These are phyloP conservation scores for Strigamia crassipes DNA, from an alignment of 2,888 invertebrate species.

Conservation along the genomic window DNA sequence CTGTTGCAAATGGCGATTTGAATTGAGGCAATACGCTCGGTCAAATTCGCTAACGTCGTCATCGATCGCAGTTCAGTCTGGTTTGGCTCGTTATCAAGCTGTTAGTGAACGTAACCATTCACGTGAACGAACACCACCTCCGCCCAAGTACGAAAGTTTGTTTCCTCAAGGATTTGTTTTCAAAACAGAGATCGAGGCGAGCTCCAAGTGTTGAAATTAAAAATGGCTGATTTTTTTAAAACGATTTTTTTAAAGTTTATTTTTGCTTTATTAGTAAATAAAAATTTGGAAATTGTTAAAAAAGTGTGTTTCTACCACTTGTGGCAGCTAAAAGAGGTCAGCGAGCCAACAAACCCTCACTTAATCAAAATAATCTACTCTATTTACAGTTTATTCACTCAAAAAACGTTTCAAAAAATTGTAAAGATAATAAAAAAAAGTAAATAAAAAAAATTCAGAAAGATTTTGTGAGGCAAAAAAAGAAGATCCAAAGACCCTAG, in stretches of 20 bases:
- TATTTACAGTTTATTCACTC: conserved; percentile 24
- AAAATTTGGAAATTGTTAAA: too few species aligned
- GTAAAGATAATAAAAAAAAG: not conserved
- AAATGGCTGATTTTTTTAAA: not conserved
- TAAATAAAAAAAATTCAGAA: conserved; percentile 24
- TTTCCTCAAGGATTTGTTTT: not conserved
- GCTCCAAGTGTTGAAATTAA: not conserved
- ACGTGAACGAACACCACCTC: conserved; percentile 2
- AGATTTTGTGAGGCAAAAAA: not conserved
- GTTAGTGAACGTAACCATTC: not conserved
- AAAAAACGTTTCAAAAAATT: not conserved
- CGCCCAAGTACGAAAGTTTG: not conserved
- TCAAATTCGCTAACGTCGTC: not conserved
- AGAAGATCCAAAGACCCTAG: not conserved
- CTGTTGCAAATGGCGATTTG: not conserved
- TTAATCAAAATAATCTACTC: conserved; percentile 11
- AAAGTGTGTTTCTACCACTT: too few species aligned
- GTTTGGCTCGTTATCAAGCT: not conserved
- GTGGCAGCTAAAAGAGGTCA: not conserved
- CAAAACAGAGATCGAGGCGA: not conserved
- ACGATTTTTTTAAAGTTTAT: not conserved
- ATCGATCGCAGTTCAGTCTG: not conserved
- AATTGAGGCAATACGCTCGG: not conserved
- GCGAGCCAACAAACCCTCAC: not conserved
- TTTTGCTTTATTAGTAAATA: not conserved